Evolutionary conservation across 2,113 vertebrate genomes (phyloP).

Genomic region (Notiomystis cincta): DNA sequence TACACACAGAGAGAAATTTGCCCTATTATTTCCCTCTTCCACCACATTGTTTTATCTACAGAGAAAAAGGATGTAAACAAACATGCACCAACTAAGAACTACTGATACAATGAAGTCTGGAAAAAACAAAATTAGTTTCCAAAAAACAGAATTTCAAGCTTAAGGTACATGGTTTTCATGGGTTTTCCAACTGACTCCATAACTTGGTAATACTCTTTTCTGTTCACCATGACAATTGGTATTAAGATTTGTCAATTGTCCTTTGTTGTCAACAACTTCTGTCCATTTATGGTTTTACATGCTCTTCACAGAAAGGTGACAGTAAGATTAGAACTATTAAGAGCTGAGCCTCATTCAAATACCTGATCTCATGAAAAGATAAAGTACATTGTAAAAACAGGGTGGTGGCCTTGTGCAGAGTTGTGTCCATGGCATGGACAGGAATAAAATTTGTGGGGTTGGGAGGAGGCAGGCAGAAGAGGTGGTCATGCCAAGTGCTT

Average conservation of each 20-base stretch:
- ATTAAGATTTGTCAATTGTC: not conserved
- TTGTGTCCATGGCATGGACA: not conserved
- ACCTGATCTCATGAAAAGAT: not conserved
- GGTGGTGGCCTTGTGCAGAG: not conserved
- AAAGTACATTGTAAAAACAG: not conserved
- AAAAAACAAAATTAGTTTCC: not conserved
- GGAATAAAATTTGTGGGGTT: not conserved
- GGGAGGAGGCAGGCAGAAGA: not conserved
- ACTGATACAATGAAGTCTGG: not conserved
- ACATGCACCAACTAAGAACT: not conserved
- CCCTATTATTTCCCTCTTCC: not conserved
- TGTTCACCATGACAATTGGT: not conserved
- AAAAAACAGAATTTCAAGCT: not conserved
- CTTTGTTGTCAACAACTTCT: not conserved
- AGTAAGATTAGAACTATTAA: not conserved
- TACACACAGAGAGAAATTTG: not conserved
- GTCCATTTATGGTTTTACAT: not conserved
- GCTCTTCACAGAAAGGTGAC: not conserved
- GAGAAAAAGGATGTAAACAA: not conserved
- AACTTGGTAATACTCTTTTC: not conserved
- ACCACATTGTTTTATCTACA: not conserved
- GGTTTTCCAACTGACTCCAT: not conserved
- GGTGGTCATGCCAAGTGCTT: not conserved
- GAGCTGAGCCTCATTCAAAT: not conserved
- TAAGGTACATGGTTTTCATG: not conserved